Evolutionary conservation across 2,888 invertebrate species (phyloP).

Genomic region (Caenorhabditis afra): DNA sequence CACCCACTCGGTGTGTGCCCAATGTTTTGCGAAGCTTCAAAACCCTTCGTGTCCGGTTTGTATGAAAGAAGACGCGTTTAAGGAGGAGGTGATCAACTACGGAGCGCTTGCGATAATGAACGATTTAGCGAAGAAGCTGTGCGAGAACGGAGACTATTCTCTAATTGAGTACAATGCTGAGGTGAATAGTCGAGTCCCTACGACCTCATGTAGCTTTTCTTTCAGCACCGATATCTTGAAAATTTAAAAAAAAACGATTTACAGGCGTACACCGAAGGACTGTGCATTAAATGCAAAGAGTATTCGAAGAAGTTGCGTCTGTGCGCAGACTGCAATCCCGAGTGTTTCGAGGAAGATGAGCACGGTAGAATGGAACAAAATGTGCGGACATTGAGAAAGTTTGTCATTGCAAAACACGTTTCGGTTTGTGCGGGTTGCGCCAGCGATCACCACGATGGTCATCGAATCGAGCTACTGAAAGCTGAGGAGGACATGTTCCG

Average conservation of each 20-base stretch:
- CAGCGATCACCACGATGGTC: conserved; percentile 6
- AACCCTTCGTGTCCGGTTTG: neutral
- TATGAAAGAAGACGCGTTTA: neutral
- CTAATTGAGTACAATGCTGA: too few species aligned
- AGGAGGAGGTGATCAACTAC: neutral
- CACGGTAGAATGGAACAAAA: neutral
- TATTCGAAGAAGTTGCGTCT: neutral
- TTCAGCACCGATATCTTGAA: too few species aligned
- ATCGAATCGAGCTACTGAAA: neutral
- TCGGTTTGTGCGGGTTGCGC: conserved; percentile 10
- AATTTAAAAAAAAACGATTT: too few species aligned
- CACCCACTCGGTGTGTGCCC: neutral
- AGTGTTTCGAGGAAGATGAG: neutral
- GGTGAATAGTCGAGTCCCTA: too few species aligned
- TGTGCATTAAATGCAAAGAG: neutral
- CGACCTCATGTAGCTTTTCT: too few species aligned
- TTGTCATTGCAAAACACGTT: neutral
- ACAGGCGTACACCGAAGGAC: neutral
- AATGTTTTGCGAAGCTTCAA: neutral
- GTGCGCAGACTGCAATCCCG: neutral
- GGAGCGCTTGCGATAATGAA: neutral
- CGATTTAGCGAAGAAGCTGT: too few species aligned
- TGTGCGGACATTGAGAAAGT: too few species aligned
- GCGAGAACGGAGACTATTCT: neutral
- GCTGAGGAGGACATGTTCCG: too few species aligned